phyloP scores from a whole-genome alignment of 1,140 invertebrate genomes.

The Chironomus striatipennis region DNA sequence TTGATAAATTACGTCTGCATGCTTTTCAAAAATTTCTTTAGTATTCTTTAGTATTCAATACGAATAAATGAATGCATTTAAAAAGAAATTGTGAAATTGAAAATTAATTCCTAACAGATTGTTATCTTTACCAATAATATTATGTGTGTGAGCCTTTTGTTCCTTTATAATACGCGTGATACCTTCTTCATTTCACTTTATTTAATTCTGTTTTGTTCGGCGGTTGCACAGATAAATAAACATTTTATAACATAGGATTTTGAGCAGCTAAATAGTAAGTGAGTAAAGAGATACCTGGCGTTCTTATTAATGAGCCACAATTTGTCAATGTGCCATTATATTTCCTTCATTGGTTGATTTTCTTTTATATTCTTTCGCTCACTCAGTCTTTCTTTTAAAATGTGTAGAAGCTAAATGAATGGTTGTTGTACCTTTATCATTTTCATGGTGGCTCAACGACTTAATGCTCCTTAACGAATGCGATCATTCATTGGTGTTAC shows the following conservation, averaged over 20 bases:
- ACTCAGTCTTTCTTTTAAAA: not conserved
- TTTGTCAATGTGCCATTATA: conserved; percentile 22
- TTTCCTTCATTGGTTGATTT: conserved; percentile 17
- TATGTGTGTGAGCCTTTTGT: not conserved
- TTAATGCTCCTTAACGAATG: conserved; percentile 8
- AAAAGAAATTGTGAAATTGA: not conserved
- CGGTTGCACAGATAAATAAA: not conserved
- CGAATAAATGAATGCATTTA: no score
- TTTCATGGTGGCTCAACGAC: conserved; percentile 21
- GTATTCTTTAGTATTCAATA: no score
- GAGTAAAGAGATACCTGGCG: conserved; percentile 2
- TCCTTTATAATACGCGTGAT: not conserved
- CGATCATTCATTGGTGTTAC: not conserved
- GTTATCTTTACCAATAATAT: not conserved
- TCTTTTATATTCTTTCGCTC: not conserved
- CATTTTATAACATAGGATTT: not conserved
- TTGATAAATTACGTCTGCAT: no score
- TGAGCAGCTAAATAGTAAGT: not conserved
- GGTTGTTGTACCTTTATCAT: conserved; percentile 8
- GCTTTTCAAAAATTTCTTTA: no score
- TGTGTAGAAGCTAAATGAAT: not conserved
- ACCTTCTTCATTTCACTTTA: not conserved
- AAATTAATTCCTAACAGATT: conserved; percentile 19
- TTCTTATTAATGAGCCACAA: conserved; percentile 18
- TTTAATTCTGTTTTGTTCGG: not conserved